Evolutionary conservation across 2,888 invertebrate species (phyloP).

Genomic region (Tachina lurida): DNA sequence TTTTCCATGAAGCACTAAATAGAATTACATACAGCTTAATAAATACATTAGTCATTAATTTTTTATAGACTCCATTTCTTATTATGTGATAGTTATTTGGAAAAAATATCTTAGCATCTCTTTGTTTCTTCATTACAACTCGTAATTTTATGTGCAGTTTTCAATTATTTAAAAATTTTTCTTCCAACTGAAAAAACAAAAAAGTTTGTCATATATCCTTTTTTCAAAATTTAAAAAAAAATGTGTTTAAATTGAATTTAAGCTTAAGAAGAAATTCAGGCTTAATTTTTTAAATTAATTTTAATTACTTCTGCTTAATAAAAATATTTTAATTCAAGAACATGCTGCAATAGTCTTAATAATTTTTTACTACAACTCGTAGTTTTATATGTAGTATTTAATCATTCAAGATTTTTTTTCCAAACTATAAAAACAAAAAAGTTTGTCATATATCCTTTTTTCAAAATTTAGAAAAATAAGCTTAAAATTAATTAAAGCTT

Average conservation of each 20-base stretch:
- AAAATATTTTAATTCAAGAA: too few relatives aligned
- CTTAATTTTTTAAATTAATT: too few relatives aligned
- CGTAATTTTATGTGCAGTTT: neutral
- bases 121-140: neutral
- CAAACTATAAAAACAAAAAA: neutral
- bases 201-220: neutral
- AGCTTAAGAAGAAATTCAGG: too few relatives aligned
- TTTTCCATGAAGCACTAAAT: neutral
- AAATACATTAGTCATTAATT: neutral
- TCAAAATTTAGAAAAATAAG: neutral
- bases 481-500: neutral
- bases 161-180: neutral
- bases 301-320: too few relatives aligned
- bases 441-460: slow-evolving; percentile 24
- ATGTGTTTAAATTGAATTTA: neutral
- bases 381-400: neutral
- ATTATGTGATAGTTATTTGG: too few relatives aligned
- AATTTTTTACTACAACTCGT: neutral
- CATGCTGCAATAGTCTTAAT: too few relatives aligned
- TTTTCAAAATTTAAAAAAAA: neutral
- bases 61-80: neutral
- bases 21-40: neutral
- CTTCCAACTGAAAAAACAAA: neutral
- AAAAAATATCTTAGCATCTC: neutral
- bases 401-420: neutral